Evolutionary conservation across 2,797 vertebrate species (phyloP), one percentile per base, ranked within the genome.

Genomic region (Cuniculus paca): DNA sequence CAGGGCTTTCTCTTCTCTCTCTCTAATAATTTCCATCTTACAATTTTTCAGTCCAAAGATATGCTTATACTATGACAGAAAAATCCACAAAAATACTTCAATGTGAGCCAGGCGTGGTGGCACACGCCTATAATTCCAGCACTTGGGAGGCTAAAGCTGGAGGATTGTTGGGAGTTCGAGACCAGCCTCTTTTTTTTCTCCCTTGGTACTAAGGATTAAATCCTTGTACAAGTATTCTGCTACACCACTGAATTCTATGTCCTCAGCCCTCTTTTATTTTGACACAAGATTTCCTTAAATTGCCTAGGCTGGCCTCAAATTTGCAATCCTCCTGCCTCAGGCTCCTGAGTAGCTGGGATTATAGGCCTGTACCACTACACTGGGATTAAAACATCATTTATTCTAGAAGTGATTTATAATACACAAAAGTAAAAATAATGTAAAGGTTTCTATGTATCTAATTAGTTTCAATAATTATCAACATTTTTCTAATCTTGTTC

Each of bases 11-110:
- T 94, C 68, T 61, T 61, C 60, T 70, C 36, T 24, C 17, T 77
- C 54, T 82, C 60, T 31, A 31, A 90, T 42, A 45, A 6, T 34
- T 83, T 39, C 81, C 82, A 92, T 31, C 79, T 88, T 52, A 54
- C 77, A 80, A 91, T 65, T 93, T 96, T 97, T 88, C 42, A 75
- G 61, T 75, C 39, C 75, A 91, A 91, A 95, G 61, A 87, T 6
- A 82, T 8, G 60, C 54, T 92, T 36, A 48, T 20, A 81, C 28
- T 58, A 3, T 65, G 61, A 94, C 61, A 70, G 61, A 90, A 96
- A 94, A 94, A 77, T 63, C 45, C n/a, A 80, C 39, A 63, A 90
- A 94, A 88, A 88, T 68, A 39, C 82, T 86, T 88, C 26, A n/a
- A n/a, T n/a, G n/a, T n/a, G n/a, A n/a, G n/a, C n/a, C n/a, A n/a